Evolutionary conservation across 37 sponge, comb jelly and placozoan genomes (phyloP).

Genomic region (Agelas oroides): DNA sequence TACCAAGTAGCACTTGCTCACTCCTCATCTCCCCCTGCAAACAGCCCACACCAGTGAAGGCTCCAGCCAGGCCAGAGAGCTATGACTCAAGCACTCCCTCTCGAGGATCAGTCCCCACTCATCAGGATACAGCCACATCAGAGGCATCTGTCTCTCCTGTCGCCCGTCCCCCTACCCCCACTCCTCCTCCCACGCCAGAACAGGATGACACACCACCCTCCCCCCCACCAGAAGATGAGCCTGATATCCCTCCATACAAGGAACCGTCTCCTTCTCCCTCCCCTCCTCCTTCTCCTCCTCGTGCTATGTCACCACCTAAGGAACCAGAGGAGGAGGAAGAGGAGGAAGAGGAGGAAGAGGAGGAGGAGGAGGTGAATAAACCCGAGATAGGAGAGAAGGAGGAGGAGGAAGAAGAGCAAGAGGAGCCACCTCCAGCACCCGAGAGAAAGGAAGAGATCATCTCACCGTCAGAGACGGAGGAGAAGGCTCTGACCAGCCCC

Average conservation of each 20-base stretch:
- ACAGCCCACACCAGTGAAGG: not conserved
- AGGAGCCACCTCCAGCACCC: conserved; percentile 1
- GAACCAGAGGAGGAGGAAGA: not conserved
- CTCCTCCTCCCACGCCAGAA: conserved; percentile 26
- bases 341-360: not conserved
- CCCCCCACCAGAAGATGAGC: not conserved
- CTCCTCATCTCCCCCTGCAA: no score
- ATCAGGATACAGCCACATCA: not conserved
- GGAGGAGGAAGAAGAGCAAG: conserved; percentile 11
- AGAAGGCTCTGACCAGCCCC: not conserved
- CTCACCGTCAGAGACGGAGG: not conserved
- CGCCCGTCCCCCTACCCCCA: not conserved
- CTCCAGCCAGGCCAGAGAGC: not conserved
- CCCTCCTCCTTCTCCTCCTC: conserved; percentile 10
- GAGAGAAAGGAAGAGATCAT: conserved; percentile 10
- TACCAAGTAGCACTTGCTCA: no score
- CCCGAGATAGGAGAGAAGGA: not conserved
- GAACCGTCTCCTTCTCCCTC: conserved; percentile 1
- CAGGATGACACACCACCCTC: not conserved
- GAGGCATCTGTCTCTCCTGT: not conserved
- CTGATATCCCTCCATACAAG: conserved; percentile 18
- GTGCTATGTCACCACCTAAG: not conserved
- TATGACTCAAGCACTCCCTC: not conserved
- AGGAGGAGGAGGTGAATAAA: not conserved
- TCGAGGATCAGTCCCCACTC: not conserved